Evolutionary conservation across 2,113 vertebrate genomes (phyloP), one percentile per base, ranked within the genome.

Genomic region (Chaetops frenatus): DNA sequence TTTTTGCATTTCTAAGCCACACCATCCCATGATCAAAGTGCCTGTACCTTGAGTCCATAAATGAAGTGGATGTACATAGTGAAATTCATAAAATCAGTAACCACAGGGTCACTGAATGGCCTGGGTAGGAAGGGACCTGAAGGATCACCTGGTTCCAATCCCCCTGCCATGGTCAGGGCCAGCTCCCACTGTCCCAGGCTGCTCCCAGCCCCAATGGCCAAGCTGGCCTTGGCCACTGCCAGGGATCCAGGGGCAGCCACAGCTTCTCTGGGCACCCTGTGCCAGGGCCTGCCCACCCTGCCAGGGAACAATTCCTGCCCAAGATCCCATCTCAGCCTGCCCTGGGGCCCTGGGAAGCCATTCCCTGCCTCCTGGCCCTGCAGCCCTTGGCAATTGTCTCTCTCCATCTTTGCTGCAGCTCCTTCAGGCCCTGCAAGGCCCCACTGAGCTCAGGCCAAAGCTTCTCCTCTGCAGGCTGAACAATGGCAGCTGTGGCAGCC

Each of bases 341-440:
- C 25, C 76, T 80, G 48, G 31, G 66, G 1, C 85, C 31, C 16
- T 80, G 48, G 16, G 16, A 2, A 71, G 29, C 76, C 50, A 71
- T 64, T 56, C 57, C 57, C 53, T 48, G 20, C 0, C 0, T 25
- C 20, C 56, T 62, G 76, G 0, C 35, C 16, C 25, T 80, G 0
- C 74, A 71, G 9, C 35, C 57, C 35, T 70, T 64, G 66, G 1
- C 35, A 10, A 40, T n/a, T 22, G 28, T 70, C 57, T 35, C 56
- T 71, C 48, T 56, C 48, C 74, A 71, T 5, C n/a, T 71, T 56
- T 22, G 16, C 35, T 79, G 40, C 6, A 31, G 45, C 40, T 35
- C 65, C 57, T 48, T 7, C 74, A 79, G 56, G 40, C 40, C 24
- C 56, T 47, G 29, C 11, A 62, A 29, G 38, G 84, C 38, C 65